phyloP scores from a whole-genome alignment of 2,113 vertebrate species.

The Rana temporaria region DNA sequence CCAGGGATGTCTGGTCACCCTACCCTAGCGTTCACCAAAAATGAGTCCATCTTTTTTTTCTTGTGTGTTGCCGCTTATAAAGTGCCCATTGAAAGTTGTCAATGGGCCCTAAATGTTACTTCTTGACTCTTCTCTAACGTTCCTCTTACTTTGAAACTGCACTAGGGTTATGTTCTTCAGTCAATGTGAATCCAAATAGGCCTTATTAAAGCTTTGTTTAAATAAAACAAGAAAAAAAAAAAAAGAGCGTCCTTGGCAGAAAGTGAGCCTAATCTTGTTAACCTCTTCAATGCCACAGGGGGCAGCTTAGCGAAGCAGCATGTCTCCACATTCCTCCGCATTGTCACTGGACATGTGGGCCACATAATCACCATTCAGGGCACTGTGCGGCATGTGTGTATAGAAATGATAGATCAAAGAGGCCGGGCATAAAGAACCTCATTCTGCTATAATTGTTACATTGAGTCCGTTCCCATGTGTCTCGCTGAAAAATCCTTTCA shows the following conservation, averaged over 20 bases:
- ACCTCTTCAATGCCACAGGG: constrained; percentile 46
- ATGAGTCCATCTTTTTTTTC: no score
- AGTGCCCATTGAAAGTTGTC: no score
- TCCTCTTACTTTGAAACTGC: no score
- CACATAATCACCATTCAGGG: constrained; percentile 34
- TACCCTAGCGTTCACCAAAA: no score
- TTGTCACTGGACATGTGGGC: constrained; percentile 48
- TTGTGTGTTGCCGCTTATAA: no score
- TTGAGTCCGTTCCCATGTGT: constrained; percentile 26
- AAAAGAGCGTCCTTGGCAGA: constrained; percentile 25
- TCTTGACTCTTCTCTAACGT: no score
- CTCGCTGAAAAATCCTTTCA: constrained; percentile 47
- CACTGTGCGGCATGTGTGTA: constrained; percentile 28
- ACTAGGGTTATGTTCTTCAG: no score
- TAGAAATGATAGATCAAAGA: constrained; percentile 50
- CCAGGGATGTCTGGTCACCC: no score
- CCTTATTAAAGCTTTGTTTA: constrained; percentile 26
- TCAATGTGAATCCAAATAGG: no score
- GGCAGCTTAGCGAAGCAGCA: constrained; percentile 15
- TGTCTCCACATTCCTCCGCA: constrained; percentile 23
- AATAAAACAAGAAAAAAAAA: neutral
- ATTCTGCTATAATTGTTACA: constrained; percentile 44
- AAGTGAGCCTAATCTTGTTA: constrained; percentile 40
- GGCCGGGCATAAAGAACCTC: constrained; percentile 24
- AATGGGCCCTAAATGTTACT: no score